phyloP scores from a whole-genome alignment of 1,140 invertebrate species.

The Trachelipus rathkii region DNA sequence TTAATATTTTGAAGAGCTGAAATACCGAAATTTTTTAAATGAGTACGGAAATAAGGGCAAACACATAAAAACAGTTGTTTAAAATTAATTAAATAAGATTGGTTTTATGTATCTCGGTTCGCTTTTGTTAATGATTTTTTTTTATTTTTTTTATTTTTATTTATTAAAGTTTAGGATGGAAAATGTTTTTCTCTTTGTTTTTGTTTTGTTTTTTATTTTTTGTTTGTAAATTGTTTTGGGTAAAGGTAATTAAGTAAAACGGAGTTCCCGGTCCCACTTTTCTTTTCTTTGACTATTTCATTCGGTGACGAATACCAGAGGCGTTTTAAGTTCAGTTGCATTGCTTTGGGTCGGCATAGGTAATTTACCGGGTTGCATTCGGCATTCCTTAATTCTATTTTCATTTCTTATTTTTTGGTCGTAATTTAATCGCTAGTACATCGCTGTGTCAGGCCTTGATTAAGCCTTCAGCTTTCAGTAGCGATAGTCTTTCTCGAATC shows the following conservation, averaged over 20 bases:
- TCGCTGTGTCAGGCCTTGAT: neutral
- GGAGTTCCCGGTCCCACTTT: neutral
- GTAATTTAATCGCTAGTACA: constrained; percentile 3
- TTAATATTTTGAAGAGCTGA: no score
- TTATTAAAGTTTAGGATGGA: no score
- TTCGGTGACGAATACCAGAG: neutral
- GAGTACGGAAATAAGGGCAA: no score
- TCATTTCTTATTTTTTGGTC: constrained; percentile 8
- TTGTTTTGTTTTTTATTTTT: no score
- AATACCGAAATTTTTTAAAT: no score
- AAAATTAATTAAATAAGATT: no score
- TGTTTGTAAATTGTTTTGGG: no score
- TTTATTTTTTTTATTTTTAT: no score
- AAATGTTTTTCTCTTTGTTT: no score
- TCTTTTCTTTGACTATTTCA: neutral
- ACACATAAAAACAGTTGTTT: no score
- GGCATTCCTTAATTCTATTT: neutral
- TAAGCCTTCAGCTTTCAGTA: neutral
- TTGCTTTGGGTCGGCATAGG: neutral
- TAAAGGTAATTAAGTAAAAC: neutral
- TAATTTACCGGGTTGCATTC: neutral
- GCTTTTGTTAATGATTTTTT: no score
- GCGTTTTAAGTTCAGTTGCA: neutral
- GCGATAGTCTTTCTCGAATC: neutral
- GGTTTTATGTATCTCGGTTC: no score